phyloP scores from a whole-genome alignment of 2,888 invertebrate species.

The Dolomedes plantarius region DNA sequence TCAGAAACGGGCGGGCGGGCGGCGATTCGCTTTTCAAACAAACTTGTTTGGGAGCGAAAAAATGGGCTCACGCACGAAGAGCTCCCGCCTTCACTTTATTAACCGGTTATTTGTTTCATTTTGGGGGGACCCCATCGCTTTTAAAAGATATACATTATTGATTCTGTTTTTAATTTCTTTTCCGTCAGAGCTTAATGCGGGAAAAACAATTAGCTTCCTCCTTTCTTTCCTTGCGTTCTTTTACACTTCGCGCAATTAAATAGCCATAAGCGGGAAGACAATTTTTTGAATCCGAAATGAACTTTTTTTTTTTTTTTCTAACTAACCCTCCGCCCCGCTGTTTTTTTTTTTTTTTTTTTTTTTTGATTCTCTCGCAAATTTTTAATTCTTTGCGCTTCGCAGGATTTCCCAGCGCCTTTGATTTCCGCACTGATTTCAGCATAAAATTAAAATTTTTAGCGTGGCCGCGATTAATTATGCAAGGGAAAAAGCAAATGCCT shows the following conservation, averaged over 20 bases:
- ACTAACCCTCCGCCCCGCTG: neutral
- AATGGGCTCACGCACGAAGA: constrained; percentile 6
- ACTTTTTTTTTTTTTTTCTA: constrained; percentile 17
- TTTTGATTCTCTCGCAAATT: constrained; percentile 23
- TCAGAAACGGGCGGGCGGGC: constrained; percentile 4
- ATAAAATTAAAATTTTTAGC: constrained; percentile 25
- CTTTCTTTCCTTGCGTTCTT: constrained; percentile 33
- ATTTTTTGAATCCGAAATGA: constrained; percentile 58
- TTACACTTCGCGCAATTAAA: constrained; percentile 59
- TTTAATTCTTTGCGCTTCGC: constrained; percentile 27
- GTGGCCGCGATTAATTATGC: constrained; percentile 53
- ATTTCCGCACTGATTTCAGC: constrained; percentile 9
- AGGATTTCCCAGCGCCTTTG: constrained; percentile 6
- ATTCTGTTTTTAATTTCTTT: constrained; percentile 66
- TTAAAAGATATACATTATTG: constrained; percentile 70
- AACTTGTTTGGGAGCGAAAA: constrained; percentile 31
- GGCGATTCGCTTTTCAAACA: constrained; percentile 34
- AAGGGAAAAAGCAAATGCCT: constrained; percentile 41
- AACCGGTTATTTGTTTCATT: constrained; percentile 69
- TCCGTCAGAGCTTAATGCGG: constrained; percentile 37
- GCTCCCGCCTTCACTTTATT: constrained; percentile 38
- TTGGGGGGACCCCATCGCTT: constrained; percentile 8
- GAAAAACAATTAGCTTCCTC: constrained; percentile 66
- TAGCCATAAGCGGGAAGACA: constrained; percentile 69
- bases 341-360: constrained; percentile 18